A percentile compares a stretch with the other conserved stretches of the same genome.
Conservation (phyloP, 2,888 invertebrate genomes). For the Tetragnatha montana region DNA sequence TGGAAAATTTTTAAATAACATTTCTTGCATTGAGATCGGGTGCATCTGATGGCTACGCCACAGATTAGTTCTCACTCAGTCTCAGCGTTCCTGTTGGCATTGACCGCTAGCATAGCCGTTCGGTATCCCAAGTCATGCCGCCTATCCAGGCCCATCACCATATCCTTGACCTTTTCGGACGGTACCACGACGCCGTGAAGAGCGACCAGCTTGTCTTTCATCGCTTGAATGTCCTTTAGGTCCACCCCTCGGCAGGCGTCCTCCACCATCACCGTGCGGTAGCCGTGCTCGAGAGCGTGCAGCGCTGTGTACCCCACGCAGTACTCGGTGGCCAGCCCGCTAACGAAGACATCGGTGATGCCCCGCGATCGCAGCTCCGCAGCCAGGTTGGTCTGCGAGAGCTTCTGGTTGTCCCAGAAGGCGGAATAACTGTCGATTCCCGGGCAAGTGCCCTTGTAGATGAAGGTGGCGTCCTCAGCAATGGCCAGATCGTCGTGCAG, state of each 20-base stretch:
- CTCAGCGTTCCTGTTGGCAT: neutral
- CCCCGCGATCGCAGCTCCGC: conserved; percentile 86
- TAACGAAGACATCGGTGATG: conserved; percentile 94
- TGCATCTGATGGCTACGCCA: neutral
- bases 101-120: conserved; percentile 53
- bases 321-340: conserved; percentile 95
- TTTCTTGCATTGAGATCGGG: too few relatives aligned
- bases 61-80: neutral
- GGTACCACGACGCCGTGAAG: conserved; percentile 88
- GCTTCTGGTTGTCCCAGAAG: conserved; percentile 97
- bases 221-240: conserved; percentile 87
- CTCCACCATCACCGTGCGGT: conserved; percentile 90
- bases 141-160: conserved; percentile 91
- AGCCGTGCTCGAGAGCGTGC: conserved; percentile 85
- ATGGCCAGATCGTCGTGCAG: conserved; percentile 92
- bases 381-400: conserved; percentile 89
- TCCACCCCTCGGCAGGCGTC: conserved; percentile 94
- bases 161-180: conserved; percentile 83
- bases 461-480: conserved; percentile 82
- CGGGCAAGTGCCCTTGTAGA: conserved; percentile 94
- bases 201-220: conserved; percentile 84
- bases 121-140: conserved; percentile 86
- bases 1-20: too few relatives aligned
- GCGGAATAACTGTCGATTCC: conserved; percentile 98
- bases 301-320: conserved; percentile 83